Conservation (phyloP, 1,140 invertebrate genomes). For the Lysiphlebus fabarum region DNA sequence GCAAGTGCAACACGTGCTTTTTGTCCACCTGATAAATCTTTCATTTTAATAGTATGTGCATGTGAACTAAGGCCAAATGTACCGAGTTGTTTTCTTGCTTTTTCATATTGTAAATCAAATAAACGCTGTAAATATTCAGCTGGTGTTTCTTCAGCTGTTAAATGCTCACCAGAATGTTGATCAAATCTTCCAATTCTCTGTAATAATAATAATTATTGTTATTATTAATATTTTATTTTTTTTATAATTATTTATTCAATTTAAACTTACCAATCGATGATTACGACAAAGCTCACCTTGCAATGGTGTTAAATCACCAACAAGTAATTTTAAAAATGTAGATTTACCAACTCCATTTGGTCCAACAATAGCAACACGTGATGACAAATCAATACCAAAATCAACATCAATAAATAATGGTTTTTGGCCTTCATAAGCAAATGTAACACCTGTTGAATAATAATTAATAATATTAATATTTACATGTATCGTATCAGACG, state of each 20-base stretch:
- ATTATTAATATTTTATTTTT: slow-evolving; percentile 1
- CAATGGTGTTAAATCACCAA: slow-evolving; percentile 74
- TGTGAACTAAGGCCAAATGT: slow-evolving; percentile 92
- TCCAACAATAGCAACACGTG: slow-evolving; percentile 85
- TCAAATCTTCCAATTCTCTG: slow-evolving; percentile 95
- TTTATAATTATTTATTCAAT: slow-evolving; percentile 39
- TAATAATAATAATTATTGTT: slow-evolving; percentile 28
- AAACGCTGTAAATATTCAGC: slow-evolving; percentile 92
- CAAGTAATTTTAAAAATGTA: slow-evolving; percentile 92
- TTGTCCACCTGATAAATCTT: slow-evolving; percentile 96
- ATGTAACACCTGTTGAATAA: slow-evolving; percentile 76
- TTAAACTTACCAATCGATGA: slow-evolving; percentile 71
- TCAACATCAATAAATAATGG: slow-evolving; percentile 80
- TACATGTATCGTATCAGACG: too few relatives aligned
- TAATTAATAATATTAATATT: too few relatives aligned
- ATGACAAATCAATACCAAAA: slow-evolving; percentile 92
- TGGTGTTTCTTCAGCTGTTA: slow-evolving; percentile 92
- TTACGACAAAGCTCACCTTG: slow-evolving; percentile 85
- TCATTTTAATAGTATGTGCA: slow-evolving; percentile 96
- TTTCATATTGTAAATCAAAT: slow-evolving; percentile 93
- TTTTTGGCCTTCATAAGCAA: slow-evolving; percentile 77
- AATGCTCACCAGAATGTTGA: slow-evolving; percentile 97
- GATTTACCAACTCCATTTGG: slow-evolving; percentile 94
- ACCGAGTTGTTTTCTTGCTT: slow-evolving; percentile 90
- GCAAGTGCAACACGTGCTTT: slow-evolving; percentile 95